Evolutionary conservation across 1,140 invertebrate species (phyloP), one percentile per base, ranked within the genome.

Genomic region (Tribolium madens): DNA sequence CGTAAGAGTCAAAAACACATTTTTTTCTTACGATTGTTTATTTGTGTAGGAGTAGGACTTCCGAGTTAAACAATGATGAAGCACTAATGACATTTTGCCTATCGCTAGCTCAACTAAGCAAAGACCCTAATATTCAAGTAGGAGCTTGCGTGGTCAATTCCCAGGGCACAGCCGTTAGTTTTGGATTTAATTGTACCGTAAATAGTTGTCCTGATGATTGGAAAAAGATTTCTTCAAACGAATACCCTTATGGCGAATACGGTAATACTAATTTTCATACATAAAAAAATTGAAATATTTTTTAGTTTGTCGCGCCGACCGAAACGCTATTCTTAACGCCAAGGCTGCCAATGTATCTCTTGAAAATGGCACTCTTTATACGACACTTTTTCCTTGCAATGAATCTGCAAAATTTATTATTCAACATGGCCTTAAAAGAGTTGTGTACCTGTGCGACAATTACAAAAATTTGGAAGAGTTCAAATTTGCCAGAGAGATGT

Each of bases 401-500:
- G 92, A 94, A 84, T 95, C 94, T 88, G 92, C 93, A 0, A 95
- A 95, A 87, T 80, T 94, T 4, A 92, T 95, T 50, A 93, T 95
- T 80, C 94, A 95, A 82, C 88, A 91, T 12, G 91, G 92, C 4
- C 92, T 94, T 47, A 90, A 87, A 82, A 84, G 88, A 81, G 84
- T 92, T 0, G 80, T 93, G n/a, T 94, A 76, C 36, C 6, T n/a
- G 17, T 10, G 18, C 31, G 73, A 75, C 33, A 46, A 9, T 21
- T 33, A 60, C 46, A n/a, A 12, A 7, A 5, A 50, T 0, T 10
- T 12, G 1, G 7, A 0, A 15, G 1, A 50, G 9, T 15, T 14
- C 9, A 10, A 15, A 50, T 1, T 10, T n/a, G 48, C 5, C 13
- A 50, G 13, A 17, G 15, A 50, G 14, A 15, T 50, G 48, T 50